Conservation (phyloP, 2,888 invertebrate species). For the Xestia ashworthii region DNA sequence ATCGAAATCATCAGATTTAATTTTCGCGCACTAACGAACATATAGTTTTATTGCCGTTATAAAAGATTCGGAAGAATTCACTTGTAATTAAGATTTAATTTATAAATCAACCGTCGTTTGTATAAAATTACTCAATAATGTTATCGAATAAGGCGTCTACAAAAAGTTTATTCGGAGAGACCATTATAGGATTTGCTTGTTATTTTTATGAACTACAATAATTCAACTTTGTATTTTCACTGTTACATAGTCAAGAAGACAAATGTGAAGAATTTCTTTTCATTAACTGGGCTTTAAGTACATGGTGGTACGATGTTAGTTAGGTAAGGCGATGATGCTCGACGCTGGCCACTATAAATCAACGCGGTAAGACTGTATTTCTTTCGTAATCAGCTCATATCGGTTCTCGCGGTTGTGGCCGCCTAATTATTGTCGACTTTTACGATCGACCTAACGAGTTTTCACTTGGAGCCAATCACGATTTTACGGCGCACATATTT, state of each 20-base stretch:
- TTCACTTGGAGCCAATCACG: constrained; percentile 90
- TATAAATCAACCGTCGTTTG: constrained; percentile 75
- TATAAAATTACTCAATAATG: constrained; percentile 71
- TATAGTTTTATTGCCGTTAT: constrained; percentile 44
- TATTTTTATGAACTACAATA: constrained; percentile 66
- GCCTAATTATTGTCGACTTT: constrained; percentile 90
- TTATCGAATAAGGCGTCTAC: constrained; percentile 51
- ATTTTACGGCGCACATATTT: constrained; percentile 86
- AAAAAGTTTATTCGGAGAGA: constrained; percentile 63
- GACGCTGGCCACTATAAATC: constrained; percentile 85
- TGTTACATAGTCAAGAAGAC: constrained; percentile 78
- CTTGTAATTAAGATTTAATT: constrained; percentile 67
- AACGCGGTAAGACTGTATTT: constrained; percentile 88
- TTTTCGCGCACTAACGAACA: constrained; percentile 52
- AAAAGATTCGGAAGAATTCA: constrained; percentile 40
- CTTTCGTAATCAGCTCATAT: constrained; percentile 90
- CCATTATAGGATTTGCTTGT: constrained; percentile 68
- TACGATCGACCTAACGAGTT: constrained; percentile 89
- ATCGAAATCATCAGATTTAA: constrained; percentile 26
- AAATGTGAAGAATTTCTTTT: constrained; percentile 84
- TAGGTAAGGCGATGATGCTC: constrained; percentile 83
- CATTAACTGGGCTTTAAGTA: constrained; percentile 82
- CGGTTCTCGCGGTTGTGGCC: constrained; percentile 87
- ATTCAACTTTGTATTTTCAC: constrained; percentile 73
- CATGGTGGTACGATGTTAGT: no score